Percentiles rank a stretch among this genome's conserved stretches.
Conservation (phyloP, 2,888 invertebrate genomes). For the Rhagium mordax region DNA sequence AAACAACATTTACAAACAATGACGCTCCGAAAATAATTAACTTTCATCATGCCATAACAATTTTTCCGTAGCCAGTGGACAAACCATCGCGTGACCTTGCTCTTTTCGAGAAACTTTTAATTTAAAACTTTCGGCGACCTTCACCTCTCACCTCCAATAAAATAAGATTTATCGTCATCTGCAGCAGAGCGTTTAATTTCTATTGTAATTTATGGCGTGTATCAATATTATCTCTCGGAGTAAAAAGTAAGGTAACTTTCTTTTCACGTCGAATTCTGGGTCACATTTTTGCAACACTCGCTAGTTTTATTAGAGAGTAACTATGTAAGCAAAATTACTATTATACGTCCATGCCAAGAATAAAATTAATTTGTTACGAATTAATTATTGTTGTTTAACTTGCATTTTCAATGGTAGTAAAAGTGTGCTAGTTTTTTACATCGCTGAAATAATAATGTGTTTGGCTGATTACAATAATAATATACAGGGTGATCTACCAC, state of each 20-base stretch:
- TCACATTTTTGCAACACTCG: background rate
- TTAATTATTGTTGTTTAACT: constrained; percentile 14
- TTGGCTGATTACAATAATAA: too few species aligned
- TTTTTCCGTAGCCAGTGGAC: background rate
- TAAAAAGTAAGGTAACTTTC: constrained; percentile 15
- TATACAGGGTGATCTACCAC: too few species aligned
- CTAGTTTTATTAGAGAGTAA: background rate
- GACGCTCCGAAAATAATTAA: constrained; percentile 3
- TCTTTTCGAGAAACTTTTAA: background rate
- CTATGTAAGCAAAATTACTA: background rate
- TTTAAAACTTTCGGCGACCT: constrained; percentile 43
- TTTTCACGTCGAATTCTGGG: background rate
- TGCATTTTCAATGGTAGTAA: constrained; percentile 10
- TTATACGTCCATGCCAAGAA: background rate
- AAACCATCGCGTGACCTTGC: background rate
- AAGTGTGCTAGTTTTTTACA: background rate
- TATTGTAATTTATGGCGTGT: constrained; percentile 9
- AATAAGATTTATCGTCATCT: constrained; percentile 25
- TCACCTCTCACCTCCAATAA: constrained; percentile 44
- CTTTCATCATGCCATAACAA: constrained; percentile 2
- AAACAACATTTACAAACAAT: constrained; percentile 20
- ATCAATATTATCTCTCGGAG: constrained; percentile 8
- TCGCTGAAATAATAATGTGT: background rate
- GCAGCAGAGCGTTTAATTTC: constrained; percentile 2
- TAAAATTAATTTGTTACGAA: constrained; percentile 9